Conservation (phyloP, 2,888 invertebrate genomes). For the Boloria selene region DNA sequence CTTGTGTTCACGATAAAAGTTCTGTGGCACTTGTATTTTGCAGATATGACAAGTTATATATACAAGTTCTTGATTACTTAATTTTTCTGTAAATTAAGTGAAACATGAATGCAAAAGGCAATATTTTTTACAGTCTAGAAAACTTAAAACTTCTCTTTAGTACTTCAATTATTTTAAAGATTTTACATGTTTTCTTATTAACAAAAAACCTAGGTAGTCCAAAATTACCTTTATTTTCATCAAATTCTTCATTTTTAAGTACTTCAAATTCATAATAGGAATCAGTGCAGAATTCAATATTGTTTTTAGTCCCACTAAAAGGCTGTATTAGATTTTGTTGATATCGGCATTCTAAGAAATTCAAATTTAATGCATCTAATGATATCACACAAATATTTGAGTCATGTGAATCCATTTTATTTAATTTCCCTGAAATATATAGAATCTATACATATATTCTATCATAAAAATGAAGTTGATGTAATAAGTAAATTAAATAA, state of each 20-base stretch:
- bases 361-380: constrained; percentile 35
- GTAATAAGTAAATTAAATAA: neutral
- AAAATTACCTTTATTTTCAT: constrained; percentile 1
- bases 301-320: neutral
- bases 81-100: constrained; percentile 5
- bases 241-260: neutral
- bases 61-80: constrained; percentile 13
- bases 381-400: constrained; percentile 33
- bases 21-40: constrained; percentile 47
- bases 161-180: too few species aligned
- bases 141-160: too few species aligned
- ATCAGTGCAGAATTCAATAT: neutral
- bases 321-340: neutral
- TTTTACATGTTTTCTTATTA: too few species aligned
- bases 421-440: constrained; percentile 1
- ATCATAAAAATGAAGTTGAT: neutral
- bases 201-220: too few species aligned
- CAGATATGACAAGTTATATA: constrained; percentile 50
- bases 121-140: too few species aligned
- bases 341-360: constrained; percentile 17
- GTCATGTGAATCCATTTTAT: neutral
- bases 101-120: neutral
- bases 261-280: constrained; percentile 13
- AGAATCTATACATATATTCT: neutral
- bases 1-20: constrained; percentile 45